Conservation (phyloP, 2,888 invertebrate genomes). For the Minunthozetes semirufus region DNA sequence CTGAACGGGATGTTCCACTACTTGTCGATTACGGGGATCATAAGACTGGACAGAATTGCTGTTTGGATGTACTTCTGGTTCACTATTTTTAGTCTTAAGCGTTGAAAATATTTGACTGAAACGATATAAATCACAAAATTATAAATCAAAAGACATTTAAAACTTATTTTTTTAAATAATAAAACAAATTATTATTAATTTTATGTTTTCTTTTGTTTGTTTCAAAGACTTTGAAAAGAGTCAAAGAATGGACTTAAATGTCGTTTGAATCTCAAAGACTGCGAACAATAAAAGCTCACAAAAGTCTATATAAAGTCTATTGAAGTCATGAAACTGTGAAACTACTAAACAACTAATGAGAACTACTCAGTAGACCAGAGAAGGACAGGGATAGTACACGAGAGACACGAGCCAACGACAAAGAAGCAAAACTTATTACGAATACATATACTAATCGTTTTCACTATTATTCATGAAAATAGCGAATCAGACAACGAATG, state of each 20-base stretch:
- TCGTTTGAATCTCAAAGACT: conserved; percentile 6
- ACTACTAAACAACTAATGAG: conserved; percentile 30
- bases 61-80: background rate
- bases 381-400: conserved; percentile 21
- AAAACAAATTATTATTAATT: too few relatives aligned
- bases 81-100: conserved; percentile 7
- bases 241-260: background rate
- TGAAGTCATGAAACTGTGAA: conserved; percentile 22
- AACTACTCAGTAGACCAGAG: conserved; percentile 22
- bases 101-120: conserved; percentile 13
- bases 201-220: background rate
- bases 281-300: conserved; percentile 15
- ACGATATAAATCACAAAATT: background rate
- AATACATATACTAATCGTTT: background rate
- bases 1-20: background rate
- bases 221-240: background rate
- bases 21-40: background rate
- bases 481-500: conserved; percentile 7
- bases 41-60: background rate
- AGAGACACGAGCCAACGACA: conserved; percentile 29
- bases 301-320: background rate
- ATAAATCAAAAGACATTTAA: background rate
- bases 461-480: conserved; percentile 11
- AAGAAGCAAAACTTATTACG: background rate
- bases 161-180: too few relatives aligned